phyloP scores from a whole-genome alignment of 2,113 vertebrate genomes.

The Dipodomys merriami region DNA sequence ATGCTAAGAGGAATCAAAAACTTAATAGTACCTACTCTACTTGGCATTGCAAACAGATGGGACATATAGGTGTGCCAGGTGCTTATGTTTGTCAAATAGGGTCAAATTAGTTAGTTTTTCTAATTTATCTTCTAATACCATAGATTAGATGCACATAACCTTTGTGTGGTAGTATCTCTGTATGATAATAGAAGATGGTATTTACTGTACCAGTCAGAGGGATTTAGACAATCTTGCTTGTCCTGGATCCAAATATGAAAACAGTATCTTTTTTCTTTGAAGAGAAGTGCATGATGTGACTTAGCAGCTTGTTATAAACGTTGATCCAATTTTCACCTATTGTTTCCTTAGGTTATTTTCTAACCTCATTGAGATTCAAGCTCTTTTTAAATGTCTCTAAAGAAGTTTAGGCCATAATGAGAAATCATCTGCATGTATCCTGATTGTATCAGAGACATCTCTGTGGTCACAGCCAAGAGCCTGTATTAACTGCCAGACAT shows the following conservation, averaged over 20 bases:
- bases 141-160: neutral
- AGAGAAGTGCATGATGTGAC: neutral
- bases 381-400: neutral
- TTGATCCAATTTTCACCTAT: neutral
- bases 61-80: neutral
- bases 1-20: slow-evolving; percentile 17
- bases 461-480: neutral
- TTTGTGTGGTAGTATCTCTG: neutral
- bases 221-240: neutral
- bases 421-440: neutral
- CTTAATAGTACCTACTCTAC: neutral
- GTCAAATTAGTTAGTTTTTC: neutral
- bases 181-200: neutral
- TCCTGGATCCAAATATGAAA: neutral
- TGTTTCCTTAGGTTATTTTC: neutral
- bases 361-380: neutral
- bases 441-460: neutral
- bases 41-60: neutral
- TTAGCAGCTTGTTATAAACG: neutral
- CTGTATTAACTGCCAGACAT: neutral
- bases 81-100: neutral
- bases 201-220: neutral
- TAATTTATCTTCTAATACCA: too few relatives aligned
- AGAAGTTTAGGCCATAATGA: neutral
- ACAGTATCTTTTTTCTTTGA: neutral